Evolutionary conservation across 2,888 invertebrate species (phyloP).

Genomic region (Hetaerina titia): DNA sequence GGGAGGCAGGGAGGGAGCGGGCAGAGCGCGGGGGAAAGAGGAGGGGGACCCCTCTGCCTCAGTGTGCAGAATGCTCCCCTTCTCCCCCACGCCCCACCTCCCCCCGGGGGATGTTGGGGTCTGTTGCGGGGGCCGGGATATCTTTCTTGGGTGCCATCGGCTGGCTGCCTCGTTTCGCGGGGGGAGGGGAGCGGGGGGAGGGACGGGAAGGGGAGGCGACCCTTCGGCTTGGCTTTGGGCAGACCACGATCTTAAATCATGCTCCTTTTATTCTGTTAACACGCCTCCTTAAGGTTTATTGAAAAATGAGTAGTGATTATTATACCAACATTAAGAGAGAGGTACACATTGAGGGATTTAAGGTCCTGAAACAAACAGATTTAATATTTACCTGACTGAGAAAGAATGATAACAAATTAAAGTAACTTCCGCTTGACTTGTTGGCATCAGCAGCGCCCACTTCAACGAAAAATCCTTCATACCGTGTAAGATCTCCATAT

Average conservation of each 20-base stretch:
- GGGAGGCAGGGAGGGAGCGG: neutral
- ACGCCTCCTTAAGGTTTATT: conserved; percentile 34
- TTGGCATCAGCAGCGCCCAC: too few species aligned
- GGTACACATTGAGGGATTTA: neutral
- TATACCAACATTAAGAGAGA: neutral
- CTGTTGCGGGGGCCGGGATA: neutral
- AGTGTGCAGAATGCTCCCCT: neutral
- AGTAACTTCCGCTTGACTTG: too few species aligned
- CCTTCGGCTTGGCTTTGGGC: neutral
- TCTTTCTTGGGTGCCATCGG: neutral
- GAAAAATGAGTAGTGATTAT: conserved; percentile 32
- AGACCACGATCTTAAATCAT: neutral
- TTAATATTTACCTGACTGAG: neutral
- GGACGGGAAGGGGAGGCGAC: neutral
- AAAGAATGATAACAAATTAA: too few species aligned
- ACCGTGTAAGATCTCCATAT: too few species aligned
- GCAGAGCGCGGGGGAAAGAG: neutral
- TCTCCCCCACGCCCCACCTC: neutral
- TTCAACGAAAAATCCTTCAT: too few species aligned
- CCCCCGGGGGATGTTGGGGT: neutral
- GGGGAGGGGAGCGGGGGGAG: neutral
- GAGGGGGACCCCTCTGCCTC: neutral
- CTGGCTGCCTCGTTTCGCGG: neutral
- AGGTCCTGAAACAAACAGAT: neutral
- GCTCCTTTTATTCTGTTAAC: conserved; percentile 22